phyloP scores from a whole-genome alignment of 2,797 vertebrate species.

The Peromyscus aztecus region DNA sequence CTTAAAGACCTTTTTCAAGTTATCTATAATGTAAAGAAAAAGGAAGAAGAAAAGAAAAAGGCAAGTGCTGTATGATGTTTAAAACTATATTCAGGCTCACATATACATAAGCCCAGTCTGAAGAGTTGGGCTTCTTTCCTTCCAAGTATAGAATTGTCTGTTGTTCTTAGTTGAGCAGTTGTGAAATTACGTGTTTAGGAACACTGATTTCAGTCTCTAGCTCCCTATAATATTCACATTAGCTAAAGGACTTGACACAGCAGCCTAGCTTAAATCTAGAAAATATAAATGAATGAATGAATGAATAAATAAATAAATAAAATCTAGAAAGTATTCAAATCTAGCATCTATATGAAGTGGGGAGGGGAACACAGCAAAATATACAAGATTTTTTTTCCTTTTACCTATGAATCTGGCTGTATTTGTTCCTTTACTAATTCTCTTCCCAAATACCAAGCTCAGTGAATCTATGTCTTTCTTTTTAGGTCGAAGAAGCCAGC shows the following conservation, averaged over 20 bases:
- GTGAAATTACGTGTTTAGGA: not conserved
- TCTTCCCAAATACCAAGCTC: not conserved
- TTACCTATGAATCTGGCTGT: not conserved
- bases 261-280: not conserved
- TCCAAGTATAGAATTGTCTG: not conserved
- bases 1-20: conserved; percentile 98
- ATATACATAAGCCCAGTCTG: not conserved
- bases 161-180: not conserved
- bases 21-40: conserved; percentile 96
- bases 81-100: not conserved
- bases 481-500: conserved; percentile 91
- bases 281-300: not conserved
- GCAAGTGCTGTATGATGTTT: conserved; percentile 71
- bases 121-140: not conserved
- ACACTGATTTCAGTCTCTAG: not conserved
- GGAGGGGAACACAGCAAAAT: not conserved
- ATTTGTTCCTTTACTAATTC: conserved; percentile 8
- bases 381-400: not conserved
- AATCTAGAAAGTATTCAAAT: conserved; percentile 18
- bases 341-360: not conserved
- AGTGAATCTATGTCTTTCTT: conserved; percentile 71
- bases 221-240: not conserved
- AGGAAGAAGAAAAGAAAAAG: conserved; percentile 93
- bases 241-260: not conserved
- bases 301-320: too few relatives aligned